Evolutionary conservation across 2,797 vertebrate species (phyloP).

Genomic region (Argentina silus): DNA sequence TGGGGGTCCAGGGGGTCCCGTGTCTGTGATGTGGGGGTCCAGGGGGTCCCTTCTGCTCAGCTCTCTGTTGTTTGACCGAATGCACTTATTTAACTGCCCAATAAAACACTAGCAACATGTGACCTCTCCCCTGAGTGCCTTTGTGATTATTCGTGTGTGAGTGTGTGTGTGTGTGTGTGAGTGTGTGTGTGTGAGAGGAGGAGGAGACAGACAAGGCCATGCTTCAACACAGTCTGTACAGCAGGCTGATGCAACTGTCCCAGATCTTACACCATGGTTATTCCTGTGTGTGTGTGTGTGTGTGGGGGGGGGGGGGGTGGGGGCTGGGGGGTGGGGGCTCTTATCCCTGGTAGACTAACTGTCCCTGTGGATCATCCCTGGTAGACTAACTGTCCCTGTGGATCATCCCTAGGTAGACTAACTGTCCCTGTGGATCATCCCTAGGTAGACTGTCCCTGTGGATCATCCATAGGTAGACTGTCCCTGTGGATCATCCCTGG

Average conservation of each 20-base stretch:
- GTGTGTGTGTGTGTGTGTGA: neutral
- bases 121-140: conserved; percentile 61
- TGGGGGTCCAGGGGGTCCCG: conserved; percentile 25
- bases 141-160: conserved; percentile 55
- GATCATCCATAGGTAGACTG: no score
- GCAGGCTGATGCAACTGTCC: conserved; percentile 55
- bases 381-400: no score
- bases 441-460: no score
- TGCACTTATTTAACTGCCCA: conserved; percentile 76
- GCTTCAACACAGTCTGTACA: neutral
- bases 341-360: no score
- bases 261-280: conserved; percentile 31
- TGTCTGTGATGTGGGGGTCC: conserved; percentile 52
- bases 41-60: conserved; percentile 57
- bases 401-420: no score
- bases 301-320: no score
- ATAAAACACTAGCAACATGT: conserved; percentile 80
- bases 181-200: neutral
- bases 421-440: no score
- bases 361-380: no score
- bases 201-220: no score
- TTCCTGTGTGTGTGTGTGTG: no score
- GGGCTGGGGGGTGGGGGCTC: no score
- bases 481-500: no score
- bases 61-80: conserved; percentile 57